phyloP scores from a whole-genome alignment of 2,888 invertebrate species.

The Aphidoletes aphidimyza region DNA sequence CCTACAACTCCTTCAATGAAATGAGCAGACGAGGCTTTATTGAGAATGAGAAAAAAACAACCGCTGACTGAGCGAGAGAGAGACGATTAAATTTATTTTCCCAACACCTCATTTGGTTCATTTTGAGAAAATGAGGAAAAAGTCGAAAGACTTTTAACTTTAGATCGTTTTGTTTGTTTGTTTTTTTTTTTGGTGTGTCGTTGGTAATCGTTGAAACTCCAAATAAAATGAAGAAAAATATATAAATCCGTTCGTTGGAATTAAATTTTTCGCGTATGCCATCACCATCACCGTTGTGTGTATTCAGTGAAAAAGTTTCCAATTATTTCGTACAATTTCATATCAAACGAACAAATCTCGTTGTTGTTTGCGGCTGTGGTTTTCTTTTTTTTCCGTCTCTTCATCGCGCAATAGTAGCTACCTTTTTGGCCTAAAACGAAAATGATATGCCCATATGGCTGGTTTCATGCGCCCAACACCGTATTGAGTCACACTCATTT shows the following conservation, averaged over 20 bases:
- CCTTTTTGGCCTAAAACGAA: not conserved
- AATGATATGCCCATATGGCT: not conserved
- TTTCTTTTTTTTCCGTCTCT: not conserved
- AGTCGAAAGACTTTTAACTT: not conserved
- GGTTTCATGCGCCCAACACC: not conserved
- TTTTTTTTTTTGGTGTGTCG: too few species aligned
- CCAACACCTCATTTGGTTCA: constrained; percentile 55
- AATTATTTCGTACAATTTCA: constrained; percentile 55
- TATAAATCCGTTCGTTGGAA: not conserved
- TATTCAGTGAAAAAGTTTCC: constrained; percentile 50
- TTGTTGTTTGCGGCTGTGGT: not conserved
- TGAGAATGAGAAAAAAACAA: not conserved
- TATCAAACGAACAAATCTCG: constrained; percentile 54
- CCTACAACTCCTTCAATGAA: constrained; percentile 29
- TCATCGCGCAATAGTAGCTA: not conserved
- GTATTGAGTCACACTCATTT: constrained; percentile 6
- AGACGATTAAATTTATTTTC: constrained; percentile 32
- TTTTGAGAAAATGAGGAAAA: constrained; percentile 27
- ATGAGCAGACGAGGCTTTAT: not conserved
- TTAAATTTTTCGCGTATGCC: constrained; percentile 10
- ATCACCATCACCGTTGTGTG: not conserved
- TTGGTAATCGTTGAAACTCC: not conserved
- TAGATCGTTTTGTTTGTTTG: not conserved
- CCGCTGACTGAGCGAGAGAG: not conserved
- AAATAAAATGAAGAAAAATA: not conserved